Evolutionary conservation across 2,113 vertebrate genomes (phyloP), one percentile per base, ranked within the genome.

Genomic region (Patagioenas fasciata): DNA sequence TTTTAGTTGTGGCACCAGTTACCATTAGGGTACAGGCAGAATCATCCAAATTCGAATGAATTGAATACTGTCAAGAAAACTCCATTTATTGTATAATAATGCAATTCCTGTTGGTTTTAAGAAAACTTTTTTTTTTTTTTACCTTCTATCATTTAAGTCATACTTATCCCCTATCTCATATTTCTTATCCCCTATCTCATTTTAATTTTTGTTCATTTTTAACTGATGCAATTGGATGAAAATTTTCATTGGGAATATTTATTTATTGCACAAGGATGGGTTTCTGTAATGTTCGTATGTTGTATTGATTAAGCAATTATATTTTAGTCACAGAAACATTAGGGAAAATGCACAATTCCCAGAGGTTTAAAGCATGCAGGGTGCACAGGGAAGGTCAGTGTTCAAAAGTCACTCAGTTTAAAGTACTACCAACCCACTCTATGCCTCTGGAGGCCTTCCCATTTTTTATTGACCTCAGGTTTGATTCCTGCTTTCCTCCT

Each of bases 331-430:
- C 2, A 64, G 40, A 92, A 88, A 79, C 51, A 57, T 0, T 13
- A 8, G 6, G 11, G 16, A 40, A 65, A 60, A 23, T 3, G 4
- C n/a, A 72, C 2, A 42, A 51, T 15, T 1, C 5, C 14, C 10
- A 47, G 58, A 53, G 3, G 6, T 64, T 38, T 75, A 48, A 70
- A 82, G 42, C 5, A 51, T 21, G 14, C 21, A 56, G 32, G 26
- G 44, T 26, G 50, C 40, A 9, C 21, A 9, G 21, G 9, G 8
- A 77, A 50, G 10, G 9, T 56, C 67, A 42, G 26, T 14, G 8
- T 9, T 57, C 71, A 20, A 73, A 2, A 77, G 8, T 18, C 36
- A 66, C 20, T 51, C 1, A 51, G 61, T 88, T 88, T 42, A 34
- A 62, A 81, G 29, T n/a, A 53, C 34, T 70, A 2, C 23, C 13